Evolutionary conservation across 2,888 invertebrate genomes (phyloP).

Genomic region (Tetramorium bicarinatum): DNA sequence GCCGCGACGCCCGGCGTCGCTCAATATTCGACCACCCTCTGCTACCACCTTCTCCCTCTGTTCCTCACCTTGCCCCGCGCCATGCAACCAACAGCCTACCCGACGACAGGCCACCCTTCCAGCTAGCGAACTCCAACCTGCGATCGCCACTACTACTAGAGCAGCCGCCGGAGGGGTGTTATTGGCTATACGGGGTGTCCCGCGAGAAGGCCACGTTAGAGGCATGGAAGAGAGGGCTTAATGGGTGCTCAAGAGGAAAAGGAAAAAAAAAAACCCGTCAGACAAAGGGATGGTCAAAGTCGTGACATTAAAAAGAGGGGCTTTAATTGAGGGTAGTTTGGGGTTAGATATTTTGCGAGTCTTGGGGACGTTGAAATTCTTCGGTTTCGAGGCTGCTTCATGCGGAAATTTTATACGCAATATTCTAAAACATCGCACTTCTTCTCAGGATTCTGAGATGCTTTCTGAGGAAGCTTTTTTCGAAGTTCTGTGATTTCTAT

Average conservation of each 20-base stretch:
- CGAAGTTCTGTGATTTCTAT: not conserved
- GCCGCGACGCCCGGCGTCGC: conserved; percentile 89
- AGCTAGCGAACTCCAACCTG: conserved; percentile 67
- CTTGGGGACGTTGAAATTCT: not conserved
- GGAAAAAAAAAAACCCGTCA: not conserved
- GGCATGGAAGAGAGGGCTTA: not conserved
- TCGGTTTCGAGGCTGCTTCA: no score
- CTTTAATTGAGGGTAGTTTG: not conserved
- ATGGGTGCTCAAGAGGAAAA: not conserved
- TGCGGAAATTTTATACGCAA: not conserved
- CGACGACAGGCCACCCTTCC: conserved; percentile 72
- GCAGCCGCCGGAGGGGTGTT: conserved; percentile 22
- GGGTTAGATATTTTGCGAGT: not conserved
- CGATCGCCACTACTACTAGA: conserved; percentile 56
- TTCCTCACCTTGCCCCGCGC: conserved; percentile 42
- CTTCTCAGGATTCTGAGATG: not conserved
- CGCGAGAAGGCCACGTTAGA: conserved; percentile 12
- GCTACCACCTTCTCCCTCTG: conserved; percentile 61
- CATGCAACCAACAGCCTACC: conserved; percentile 66
- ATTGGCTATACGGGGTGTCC: conserved; percentile 45
- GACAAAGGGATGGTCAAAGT: not conserved
- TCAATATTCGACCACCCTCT: conserved; percentile 87
- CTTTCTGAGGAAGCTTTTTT: not conserved
- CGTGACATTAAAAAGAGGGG: not conserved
- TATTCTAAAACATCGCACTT: not conserved